A percentile compares a stretch with the other conserved stretches of the same genome.
phyloP scores from a whole-genome alignment of 2,113 vertebrate species.

The Dissostichus mawsoni region DNA sequence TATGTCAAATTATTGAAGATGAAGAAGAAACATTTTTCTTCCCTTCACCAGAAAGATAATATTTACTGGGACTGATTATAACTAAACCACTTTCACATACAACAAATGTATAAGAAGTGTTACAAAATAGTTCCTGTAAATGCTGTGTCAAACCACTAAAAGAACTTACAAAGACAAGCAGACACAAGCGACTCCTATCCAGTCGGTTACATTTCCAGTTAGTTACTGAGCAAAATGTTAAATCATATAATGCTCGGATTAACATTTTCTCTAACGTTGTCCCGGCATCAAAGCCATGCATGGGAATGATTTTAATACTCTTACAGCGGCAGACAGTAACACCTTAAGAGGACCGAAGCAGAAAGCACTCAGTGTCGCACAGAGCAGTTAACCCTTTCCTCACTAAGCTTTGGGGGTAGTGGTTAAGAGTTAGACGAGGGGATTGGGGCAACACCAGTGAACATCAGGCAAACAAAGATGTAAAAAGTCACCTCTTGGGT shows the following conservation, averaged over 20 bases:
- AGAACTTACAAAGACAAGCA: constrained; percentile 12
- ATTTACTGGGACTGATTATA: neutral
- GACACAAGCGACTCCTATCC: constrained; percentile 13
- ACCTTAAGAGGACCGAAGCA: constrained; percentile 7
- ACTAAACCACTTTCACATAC: neutral
- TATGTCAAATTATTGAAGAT: neutral
- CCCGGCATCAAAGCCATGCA: constrained; percentile 64
- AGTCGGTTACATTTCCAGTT: constrained; percentile 28
- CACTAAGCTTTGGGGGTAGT: constrained; percentile 49
- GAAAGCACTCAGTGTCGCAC: constrained; percentile 14
- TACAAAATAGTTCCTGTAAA: too few relatives aligned
- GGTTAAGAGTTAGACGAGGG: constrained; percentile 54
- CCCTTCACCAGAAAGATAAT: neutral
- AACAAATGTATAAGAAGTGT: neutral
- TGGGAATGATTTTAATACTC: constrained; percentile 2
- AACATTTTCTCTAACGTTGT: constrained; percentile 4
- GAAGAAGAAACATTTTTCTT: neutral
- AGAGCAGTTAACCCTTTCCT: constrained; percentile 17
- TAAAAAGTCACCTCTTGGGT: constrained; percentile 97
- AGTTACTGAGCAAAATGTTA: constrained; percentile 38
- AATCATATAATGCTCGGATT: constrained; percentile 7
- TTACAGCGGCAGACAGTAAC: neutral
- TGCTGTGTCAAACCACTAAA: too few relatives aligned
- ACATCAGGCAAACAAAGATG: constrained; percentile 81
- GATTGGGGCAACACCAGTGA: constrained; percentile 47